A percentile compares a stretch with the other conserved stretches of the same genome.
Conservation (phyloP, 1,140 invertebrate genomes). For the Ctenoplectra terminalis region DNA sequence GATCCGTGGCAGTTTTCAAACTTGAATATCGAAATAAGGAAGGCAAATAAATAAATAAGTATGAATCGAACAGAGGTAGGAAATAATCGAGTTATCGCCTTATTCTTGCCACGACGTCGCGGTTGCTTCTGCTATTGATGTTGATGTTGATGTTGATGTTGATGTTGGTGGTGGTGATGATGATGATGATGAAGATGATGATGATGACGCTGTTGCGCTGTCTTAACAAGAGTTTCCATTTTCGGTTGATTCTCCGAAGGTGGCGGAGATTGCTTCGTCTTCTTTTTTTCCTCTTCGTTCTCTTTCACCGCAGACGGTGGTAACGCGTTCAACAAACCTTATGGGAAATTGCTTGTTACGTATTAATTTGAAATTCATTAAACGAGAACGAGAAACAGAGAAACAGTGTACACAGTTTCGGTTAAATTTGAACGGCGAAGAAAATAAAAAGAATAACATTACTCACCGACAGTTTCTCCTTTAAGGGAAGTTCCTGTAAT, state of each 20-base stretch:
- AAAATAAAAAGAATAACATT: neutral
- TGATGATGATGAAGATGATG: conserved; percentile 43
- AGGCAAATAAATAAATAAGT: conserved; percentile 25
- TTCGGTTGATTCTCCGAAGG: conserved; percentile 28
- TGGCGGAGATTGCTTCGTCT: conserved; percentile 32
- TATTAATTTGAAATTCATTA: neutral
- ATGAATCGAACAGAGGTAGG: neutral
- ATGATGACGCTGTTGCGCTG: conserved; percentile 33
- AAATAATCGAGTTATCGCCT: conserved; percentile 1
- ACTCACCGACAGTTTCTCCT: conserved; percentile 69
- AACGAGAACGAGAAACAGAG: neutral
- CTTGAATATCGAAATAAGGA: neutral
- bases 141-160: conserved; percentile 46
- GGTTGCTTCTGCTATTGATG: conserved; percentile 31
- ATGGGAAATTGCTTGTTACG: too few relatives aligned
- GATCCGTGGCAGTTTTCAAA: too few relatives aligned
- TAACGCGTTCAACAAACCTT: conserved; percentile 58
- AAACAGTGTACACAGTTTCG: too few relatives aligned
- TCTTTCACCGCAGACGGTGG: conserved; percentile 31
- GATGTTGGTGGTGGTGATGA: too few relatives aligned
- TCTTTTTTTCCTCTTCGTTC: conserved; percentile 36
- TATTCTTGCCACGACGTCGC: neutral
- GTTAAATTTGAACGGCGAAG: too few relatives aligned
- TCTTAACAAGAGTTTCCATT: conserved; percentile 29
- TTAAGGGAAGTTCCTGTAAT: conserved; percentile 52